Percentiles rank a stretch among this genome's conserved stretches.
Conservation (phyloP, 1,140 invertebrate genomes). For the Arctopsyche grandis region DNA sequence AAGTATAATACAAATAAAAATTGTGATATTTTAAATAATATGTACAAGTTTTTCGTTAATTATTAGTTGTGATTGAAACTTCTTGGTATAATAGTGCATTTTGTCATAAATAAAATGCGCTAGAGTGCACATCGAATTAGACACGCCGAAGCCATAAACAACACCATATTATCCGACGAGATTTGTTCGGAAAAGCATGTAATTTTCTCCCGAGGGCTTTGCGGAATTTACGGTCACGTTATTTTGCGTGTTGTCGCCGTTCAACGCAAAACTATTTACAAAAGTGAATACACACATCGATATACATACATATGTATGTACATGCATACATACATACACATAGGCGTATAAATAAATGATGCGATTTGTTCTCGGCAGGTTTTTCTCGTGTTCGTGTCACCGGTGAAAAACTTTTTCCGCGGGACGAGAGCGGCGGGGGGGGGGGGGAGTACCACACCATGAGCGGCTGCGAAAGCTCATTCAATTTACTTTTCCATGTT, state of each 20-base stretch:
- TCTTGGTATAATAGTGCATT: too few relatives aligned
- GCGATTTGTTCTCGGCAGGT: constrained; percentile 2
- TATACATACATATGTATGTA: not conserved
- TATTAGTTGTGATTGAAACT: too few relatives aligned
- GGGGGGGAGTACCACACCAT: constrained; percentile 18
- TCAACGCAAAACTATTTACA: constrained; percentile 2
- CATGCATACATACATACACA: not conserved
- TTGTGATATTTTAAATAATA: too few relatives aligned
- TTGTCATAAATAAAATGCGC: too few relatives aligned
- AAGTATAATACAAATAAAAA: too few relatives aligned
- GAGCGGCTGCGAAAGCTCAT: constrained; percentile 43
- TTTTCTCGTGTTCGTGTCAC: constrained; percentile 10
- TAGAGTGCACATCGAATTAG: not conserved
- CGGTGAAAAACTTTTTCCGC: constrained; percentile 6
- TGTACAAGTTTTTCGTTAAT: too few relatives aligned
- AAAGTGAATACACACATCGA: not conserved
- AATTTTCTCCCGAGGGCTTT: constrained; percentile 4
- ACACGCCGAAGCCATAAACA: not conserved
- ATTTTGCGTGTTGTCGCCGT: constrained; percentile 39
- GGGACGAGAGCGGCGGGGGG: not conserved
- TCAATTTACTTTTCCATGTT: constrained; percentile 54
- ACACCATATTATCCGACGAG: not conserved
- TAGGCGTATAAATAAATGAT: not conserved
- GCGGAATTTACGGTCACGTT: constrained; percentile 40
- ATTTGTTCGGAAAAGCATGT: constrained; percentile 5